phyloP scores from a whole-genome alignment of 2,113 vertebrate genomes.

The Tachysurus vachellii region DNA sequence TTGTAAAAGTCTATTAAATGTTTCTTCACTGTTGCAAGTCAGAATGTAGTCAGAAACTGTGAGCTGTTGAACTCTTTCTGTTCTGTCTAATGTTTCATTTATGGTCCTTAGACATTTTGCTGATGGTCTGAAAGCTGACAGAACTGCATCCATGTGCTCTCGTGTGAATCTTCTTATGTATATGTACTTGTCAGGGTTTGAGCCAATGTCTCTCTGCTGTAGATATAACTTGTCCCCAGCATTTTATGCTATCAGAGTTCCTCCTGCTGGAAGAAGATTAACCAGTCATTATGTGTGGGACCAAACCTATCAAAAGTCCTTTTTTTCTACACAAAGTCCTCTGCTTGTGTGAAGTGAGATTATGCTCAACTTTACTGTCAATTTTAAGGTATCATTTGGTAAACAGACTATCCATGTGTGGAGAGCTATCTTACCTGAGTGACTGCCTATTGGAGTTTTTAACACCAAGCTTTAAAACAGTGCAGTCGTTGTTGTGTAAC shows the following conservation, averaged over 20 bases:
- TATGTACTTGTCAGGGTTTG: slow-evolving; percentile 9
- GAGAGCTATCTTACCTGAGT: background rate
- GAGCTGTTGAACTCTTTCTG: background rate
- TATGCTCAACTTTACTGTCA: background rate
- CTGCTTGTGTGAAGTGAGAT: background rate
- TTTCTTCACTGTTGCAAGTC: background rate
- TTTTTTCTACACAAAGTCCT: background rate
- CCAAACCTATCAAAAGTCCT: background rate
- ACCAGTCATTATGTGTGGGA: background rate
- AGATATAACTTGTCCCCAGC: background rate
- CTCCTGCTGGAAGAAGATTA: slow-evolving; percentile 8
- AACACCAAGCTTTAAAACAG: background rate
- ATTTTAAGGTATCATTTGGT: background rate
- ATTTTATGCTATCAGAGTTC: background rate
- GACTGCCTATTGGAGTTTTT: background rate
- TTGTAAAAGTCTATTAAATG: background rate
- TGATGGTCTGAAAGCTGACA: background rate
- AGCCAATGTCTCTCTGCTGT: background rate
- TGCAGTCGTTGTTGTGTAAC: background rate
- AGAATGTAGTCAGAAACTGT: background rate
- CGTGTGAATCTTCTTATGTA: background rate
- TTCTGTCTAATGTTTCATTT: slow-evolving; percentile 16
- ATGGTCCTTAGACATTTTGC: background rate
- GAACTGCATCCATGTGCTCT: background rate
- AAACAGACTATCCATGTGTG: background rate